phyloP scores from a whole-genome alignment of 2,797 vertebrate species.

The Staurois parvus region DNA sequence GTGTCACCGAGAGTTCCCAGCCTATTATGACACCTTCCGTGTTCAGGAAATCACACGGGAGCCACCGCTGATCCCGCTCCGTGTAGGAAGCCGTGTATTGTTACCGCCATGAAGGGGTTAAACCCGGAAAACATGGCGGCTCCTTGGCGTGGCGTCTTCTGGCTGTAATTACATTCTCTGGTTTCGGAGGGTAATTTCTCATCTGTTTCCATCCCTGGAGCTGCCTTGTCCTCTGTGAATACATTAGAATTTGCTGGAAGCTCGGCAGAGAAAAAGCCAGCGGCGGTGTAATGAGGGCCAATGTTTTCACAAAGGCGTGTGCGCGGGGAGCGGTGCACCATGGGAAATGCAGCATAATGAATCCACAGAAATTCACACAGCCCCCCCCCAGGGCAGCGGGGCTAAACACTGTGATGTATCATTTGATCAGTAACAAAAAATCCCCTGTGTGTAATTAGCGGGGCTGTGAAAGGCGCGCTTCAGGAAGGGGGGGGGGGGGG shows the following conservation, averaged over 20 bases:
- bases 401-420: slow-evolving; percentile 10
- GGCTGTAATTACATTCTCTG: not conserved
- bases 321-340: not conserved
- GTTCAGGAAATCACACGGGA: too few relatives aligned
- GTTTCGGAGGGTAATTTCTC: not conserved
- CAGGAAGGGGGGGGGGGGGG: not conserved
- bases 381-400: slow-evolving; percentile 9
- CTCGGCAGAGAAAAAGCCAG: not conserved
- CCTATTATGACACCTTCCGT: too few relatives aligned
- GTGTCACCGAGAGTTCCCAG: too few relatives aligned
- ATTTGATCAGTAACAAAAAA: slow-evolving; percentile 28
- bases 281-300: not conserved
- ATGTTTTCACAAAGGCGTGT: not conserved
- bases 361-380: slow-evolving; percentile 3
- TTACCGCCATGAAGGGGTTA: too few relatives aligned
- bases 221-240: not conserved
- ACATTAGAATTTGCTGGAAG: slow-evolving; percentile 3
- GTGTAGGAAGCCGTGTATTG: too few relatives aligned
- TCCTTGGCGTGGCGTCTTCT: too few relatives aligned
- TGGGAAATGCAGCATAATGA: slow-evolving; percentile 19
- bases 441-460: slow-evolving; percentile 17
- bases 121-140: too few relatives aligned
- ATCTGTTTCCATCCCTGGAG: not conserved
- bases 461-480: not conserved
- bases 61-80: too few relatives aligned